Conservation (phyloP, 2,888 invertebrate species). For the Agonopterix arenella region DNA sequence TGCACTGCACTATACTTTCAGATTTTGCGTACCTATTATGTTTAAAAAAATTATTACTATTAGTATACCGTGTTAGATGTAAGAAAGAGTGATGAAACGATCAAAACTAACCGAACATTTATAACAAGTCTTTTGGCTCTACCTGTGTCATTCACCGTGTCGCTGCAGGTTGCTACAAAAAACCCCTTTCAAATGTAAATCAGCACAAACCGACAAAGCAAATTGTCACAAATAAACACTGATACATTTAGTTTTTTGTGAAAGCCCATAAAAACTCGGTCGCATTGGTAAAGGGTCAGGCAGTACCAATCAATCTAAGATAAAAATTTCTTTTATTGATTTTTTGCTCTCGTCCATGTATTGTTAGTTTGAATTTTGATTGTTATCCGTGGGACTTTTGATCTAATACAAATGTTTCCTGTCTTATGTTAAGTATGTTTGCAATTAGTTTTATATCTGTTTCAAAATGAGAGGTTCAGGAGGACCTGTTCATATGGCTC, state of each 20-base stretch:
- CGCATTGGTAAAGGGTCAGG: conserved; percentile 68
- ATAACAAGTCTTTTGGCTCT: conserved; percentile 38
- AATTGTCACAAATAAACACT: conserved; percentile 77
- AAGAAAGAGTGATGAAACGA: conserved; percentile 18
- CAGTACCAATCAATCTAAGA: conserved; percentile 72
- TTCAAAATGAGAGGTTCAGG: too few relatives aligned
- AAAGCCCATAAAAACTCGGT: conserved; percentile 61
- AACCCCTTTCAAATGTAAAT: conserved; percentile 72
- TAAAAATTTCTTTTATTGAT: conserved; percentile 63
- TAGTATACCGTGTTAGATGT: too few relatives aligned
- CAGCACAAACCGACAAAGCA: conserved; percentile 73
- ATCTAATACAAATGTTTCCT: conserved; percentile 43
- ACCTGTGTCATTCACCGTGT: conserved; percentile 71
- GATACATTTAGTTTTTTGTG: conserved; percentile 68
- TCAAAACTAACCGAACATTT: conserved; percentile 37
- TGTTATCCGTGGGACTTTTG: conserved; percentile 57
- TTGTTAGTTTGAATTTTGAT: conserved; percentile 52
- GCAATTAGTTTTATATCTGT: background rate
- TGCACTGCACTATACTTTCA: too few relatives aligned
- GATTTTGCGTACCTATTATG: too few relatives aligned
- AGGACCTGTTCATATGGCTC: too few relatives aligned
- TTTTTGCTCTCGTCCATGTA: conserved; percentile 44
- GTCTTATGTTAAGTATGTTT: background rate
- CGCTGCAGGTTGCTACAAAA: conserved; percentile 69
- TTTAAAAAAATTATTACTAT: too few relatives aligned